These are phyloP conservation scores for Lepilemur ruficaudatus DNA, from an alignment of 2,797 vertebrate species.

Conservation along the genomic window DNA sequence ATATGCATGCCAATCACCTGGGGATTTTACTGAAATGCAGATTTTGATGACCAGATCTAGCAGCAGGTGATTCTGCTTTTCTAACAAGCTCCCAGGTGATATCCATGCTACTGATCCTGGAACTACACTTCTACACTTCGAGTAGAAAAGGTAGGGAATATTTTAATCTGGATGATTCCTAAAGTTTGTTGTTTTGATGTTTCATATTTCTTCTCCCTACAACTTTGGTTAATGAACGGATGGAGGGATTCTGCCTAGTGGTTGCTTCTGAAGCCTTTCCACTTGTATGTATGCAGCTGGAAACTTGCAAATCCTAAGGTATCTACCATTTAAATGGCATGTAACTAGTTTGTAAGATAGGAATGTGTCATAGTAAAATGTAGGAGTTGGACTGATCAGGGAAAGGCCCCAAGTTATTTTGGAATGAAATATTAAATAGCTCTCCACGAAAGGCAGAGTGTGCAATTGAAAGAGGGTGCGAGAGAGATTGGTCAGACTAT, in stretches of 20 bases:
- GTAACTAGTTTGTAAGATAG: neutral
- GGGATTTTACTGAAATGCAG: neutral
- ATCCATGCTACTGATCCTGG: neutral
- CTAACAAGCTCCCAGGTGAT: neutral
- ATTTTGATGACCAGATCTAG: neutral
- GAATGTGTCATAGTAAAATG: neutral
- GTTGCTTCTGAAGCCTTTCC: neutral
- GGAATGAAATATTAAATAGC: neutral
- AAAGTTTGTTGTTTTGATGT: neutral
- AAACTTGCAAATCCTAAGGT: neutral
- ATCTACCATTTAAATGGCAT: neutral
- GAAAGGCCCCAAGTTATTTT: neutral
- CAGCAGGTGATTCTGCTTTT: neutral
- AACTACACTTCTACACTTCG: neutral
- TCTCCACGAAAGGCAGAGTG: neutral
- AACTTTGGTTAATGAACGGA: neutral
- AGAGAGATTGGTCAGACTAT: neutral
- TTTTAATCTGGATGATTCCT: neutral
- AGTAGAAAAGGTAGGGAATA: neutral
- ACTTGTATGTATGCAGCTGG: neutral
- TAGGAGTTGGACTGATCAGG: neutral
- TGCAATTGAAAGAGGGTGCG: neutral
- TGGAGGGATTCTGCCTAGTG: neutral
- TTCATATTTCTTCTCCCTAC: neutral
- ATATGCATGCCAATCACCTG: neutral